These are phyloP conservation scores for Cancer borealis DNA, from an alignment of 2,888 invertebrate species.

Conservation along the genomic window DNA sequence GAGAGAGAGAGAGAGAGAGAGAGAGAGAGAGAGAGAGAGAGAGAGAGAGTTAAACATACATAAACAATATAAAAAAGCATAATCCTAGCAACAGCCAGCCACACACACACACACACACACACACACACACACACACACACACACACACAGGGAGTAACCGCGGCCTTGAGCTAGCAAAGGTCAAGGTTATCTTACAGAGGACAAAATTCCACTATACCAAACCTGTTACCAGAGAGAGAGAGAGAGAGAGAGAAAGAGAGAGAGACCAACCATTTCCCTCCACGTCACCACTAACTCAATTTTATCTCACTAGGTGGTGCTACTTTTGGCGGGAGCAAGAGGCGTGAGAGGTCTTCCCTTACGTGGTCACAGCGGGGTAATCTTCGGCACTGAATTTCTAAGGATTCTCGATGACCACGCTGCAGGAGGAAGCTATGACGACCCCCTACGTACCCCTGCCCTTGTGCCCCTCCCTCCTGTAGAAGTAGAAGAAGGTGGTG, in stretches of 20 bases:
- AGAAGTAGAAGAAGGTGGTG: neutral
- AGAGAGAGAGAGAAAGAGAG: neutral
- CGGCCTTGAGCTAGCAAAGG: constrained; percentile 8
- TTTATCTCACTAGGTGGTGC: constrained; percentile 23
- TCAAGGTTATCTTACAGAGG: neutral
- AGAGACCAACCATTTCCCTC: neutral
- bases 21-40: neutral
- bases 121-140: too few relatives aligned
- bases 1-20: constrained; percentile 32
- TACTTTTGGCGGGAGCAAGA: constrained; percentile 51
- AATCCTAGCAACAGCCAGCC: neutral
- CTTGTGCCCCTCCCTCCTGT: neutral
- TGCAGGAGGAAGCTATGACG: neutral
- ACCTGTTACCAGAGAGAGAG: neutral
- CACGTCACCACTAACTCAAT: neutral
- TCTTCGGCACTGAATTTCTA: constrained; percentile 67
- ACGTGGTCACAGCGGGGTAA: constrained; percentile 59
- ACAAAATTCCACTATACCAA: neutral
- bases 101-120: too few relatives aligned
- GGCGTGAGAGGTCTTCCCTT: constrained; percentile 57
- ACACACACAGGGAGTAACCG: neutral
- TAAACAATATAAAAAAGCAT: too few relatives aligned
- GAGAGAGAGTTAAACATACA: too few relatives aligned
- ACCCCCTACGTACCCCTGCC: neutral
- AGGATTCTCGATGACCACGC: constrained; percentile 53